Base-by-base conservation (phyloP, 2,797 vertebrate species). In the Scolopax rusticola region DNA sequence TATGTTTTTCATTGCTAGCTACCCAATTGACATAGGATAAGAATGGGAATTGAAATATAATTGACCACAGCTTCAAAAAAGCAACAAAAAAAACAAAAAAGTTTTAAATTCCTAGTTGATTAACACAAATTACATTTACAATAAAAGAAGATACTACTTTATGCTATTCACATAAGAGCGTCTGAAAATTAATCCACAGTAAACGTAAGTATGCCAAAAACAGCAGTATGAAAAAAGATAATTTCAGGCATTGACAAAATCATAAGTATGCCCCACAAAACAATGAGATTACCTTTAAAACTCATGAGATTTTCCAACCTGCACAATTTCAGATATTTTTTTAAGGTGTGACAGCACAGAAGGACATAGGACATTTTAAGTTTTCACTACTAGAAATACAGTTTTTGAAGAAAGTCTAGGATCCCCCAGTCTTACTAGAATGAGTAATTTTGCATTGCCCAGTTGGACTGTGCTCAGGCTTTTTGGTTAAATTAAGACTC, bases 31-130 rank as follows among this genome's bases (percentile, higher is more conserved):
- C 57, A 71, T 4, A 3, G 12, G 13, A 32, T 69, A 80, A 87
- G n/a, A 92, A 91, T 32, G 5, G 21, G 13, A 93, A 70, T 41
- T 74, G 27, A 76, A 95, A 81, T 68, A 73, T 73, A 83, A 40
- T 78, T 85, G 50, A 80, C 32, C 36, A 51, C 16, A 82, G 40
- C 15, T 74, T 38, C 36, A 61, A 73, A 84, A 73, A 23, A 86
- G 50, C 5, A 28, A 68, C 11, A n/a, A 40, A 93, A 36, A 36
- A 36, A 36, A 8, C 36, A 36, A 36, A 36, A 36, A 51, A 30
- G 2, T 33, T 85, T 74, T 65, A 28, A 77, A 56, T 56, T 45
- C 32, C 18, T 54, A 50, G 8, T 11, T 27, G 67, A 51, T 68
- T 74, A 89, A 56, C 12, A 21, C 43, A 69, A 48, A 0, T 24